Percentiles rank a stretch among this genome's conserved stretches.
Conservation (phyloP, 2,113 vertebrate species). For the Gymnocephalus cernua region DNA sequence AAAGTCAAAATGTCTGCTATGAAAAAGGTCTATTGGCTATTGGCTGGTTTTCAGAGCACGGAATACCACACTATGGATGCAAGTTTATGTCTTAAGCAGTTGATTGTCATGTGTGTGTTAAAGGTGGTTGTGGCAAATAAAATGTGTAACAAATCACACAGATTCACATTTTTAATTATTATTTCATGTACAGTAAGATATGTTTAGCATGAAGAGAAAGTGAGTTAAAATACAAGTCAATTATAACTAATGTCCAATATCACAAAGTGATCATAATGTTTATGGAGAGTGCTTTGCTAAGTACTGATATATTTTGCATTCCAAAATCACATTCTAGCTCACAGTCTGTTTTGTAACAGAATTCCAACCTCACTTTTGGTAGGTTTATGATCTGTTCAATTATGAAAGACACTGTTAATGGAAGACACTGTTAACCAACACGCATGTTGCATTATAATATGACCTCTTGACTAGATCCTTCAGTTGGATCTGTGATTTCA, state of each 20-base stretch:
- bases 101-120: not conserved
- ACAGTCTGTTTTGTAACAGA: not conserved
- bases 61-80: not conserved
- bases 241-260: not conserved
- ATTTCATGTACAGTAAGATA: not conserved
- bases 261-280: not conserved
- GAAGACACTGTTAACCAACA: not conserved
- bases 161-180: not conserved
- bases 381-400: not conserved
- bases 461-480: conserved; percentile 11
- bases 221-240: not conserved
- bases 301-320: not conserved
- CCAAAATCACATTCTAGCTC: conserved; percentile 4
- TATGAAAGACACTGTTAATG: not conserved
- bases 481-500: conserved; percentile 19
- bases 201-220: not conserved
- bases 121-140: not conserved
- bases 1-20: not conserved
- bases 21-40: not conserved
- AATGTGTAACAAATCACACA: not conserved
- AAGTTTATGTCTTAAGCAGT: not conserved
- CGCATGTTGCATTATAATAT: conserved; percentile 16
- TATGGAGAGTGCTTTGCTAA: not conserved
- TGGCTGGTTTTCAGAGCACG: not conserved
- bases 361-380: not conserved